A percentile compares a stretch with the other conserved stretches of the same genome.
Conservation (phyloP, 1,140 invertebrate species). For the Glossosoma conforme region DNA sequence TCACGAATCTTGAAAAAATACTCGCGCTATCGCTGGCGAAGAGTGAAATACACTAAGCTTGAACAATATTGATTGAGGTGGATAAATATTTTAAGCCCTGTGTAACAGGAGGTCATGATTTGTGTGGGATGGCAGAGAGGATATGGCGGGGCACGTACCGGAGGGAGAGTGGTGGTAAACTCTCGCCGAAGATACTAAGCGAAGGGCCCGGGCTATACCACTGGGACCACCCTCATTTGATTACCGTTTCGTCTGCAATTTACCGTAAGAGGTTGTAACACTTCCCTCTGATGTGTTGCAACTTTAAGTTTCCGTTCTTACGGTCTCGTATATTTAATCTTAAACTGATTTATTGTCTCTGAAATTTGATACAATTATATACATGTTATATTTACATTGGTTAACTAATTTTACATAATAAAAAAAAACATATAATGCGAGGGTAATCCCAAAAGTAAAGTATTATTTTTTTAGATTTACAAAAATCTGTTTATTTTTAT, state of each 20-base stretch:
- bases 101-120: constrained; percentile 8
- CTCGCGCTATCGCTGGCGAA: no score
- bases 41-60: no score
- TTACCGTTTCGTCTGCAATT: constrained; percentile 31
- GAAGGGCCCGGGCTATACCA: constrained; percentile 17
- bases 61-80: constrained; percentile 14
- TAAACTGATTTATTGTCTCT: neutral
- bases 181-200: neutral
- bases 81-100: constrained; percentile 13
- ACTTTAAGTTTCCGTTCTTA: constrained; percentile 14
- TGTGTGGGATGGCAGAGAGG: constrained; percentile 4
- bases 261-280: constrained; percentile 10
- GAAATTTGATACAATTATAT: no score
- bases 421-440: no score
- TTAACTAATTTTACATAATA: no score
- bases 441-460: no score
- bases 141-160: constrained; percentile 9
- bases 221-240: constrained; percentile 29
- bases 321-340: no score
- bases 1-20: no score
- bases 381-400: no score
- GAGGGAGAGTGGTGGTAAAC: constrained; percentile 3
- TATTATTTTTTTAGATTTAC: no score
- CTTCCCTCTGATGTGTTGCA: constrained; percentile 24
- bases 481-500: no score